A percentile compares a stretch with the other conserved stretches of the same genome.
Conservation (phyloP, 1,140 invertebrate species). For the Hycleus cichorii region DNA sequence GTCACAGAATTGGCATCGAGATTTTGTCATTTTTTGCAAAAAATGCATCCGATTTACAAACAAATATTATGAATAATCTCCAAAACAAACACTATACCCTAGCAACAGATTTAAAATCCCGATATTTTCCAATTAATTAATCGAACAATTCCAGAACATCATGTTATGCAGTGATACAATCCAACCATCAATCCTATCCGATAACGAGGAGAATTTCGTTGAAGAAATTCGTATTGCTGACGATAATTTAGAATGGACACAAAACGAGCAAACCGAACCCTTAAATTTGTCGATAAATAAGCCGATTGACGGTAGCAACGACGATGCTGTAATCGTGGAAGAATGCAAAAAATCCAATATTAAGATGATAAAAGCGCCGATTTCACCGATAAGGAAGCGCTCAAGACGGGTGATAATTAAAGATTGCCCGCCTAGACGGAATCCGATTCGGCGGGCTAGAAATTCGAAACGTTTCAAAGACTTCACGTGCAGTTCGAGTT, state of each 20-base stretch:
- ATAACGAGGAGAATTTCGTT: too few species aligned
- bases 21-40: too few species aligned
- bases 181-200: too few species aligned
- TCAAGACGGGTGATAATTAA: neutral
- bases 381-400: neutral
- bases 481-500: neutral
- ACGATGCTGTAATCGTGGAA: constrained; percentile 28
- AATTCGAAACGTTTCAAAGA: constrained; percentile 4
- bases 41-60: too few species aligned
- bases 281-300: neutral
- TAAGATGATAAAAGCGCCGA: neutral
- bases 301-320: constrained; percentile 4
- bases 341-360: constrained; percentile 18
- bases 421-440: constrained; percentile 12
- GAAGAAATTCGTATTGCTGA: too few species aligned
- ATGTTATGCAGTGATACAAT: too few species aligned
- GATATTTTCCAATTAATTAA: too few species aligned
- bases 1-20: too few species aligned
- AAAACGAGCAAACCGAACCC: constrained; percentile 5
- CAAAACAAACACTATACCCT: too few species aligned
- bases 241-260: neutral
- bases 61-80: too few species aligned
- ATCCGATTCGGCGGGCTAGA: constrained; percentile 21
- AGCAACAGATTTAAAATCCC: too few species aligned
- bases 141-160: too few species aligned